Evolutionary conservation across 2,888 invertebrate genomes (phyloP).

Genomic region (Epirrita christyi): DNA sequence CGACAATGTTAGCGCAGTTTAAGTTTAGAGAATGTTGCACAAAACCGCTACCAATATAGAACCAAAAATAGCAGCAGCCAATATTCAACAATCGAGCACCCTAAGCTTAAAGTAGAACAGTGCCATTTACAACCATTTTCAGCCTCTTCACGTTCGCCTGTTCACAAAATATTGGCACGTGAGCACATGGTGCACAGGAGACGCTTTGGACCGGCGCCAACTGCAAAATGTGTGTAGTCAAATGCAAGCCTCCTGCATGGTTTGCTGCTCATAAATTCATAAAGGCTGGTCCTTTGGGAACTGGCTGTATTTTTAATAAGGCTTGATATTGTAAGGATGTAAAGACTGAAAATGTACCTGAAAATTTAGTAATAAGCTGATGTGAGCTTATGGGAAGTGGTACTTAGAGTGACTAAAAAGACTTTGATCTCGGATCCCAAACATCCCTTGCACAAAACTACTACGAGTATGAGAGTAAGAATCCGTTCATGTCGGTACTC

Average conservation of each 20-base stretch:
- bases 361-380: too few relatives aligned
- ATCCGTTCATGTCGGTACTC: too few relatives aligned
- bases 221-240: slow-evolving; percentile 25
- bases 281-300: slow-evolving; percentile 8
- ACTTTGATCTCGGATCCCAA: too few relatives aligned
- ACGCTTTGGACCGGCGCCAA: slow-evolving; percentile 25
- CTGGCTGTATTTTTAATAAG: slow-evolving; percentile 14
- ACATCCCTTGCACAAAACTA: too few relatives aligned
- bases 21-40: too few relatives aligned
- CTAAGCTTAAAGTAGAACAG: slow-evolving; percentile 12
- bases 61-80: background rate
- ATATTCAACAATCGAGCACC: background rate
- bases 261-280: slow-evolving; percentile 14
- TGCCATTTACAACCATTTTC: slow-evolving; percentile 23
- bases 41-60: too few relatives aligned
- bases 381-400: too few relatives aligned
- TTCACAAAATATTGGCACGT: slow-evolving; percentile 26
- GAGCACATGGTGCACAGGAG: background rate
- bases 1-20: too few relatives aligned
- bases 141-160: slow-evolving; percentile 24
- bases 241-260: slow-evolving; percentile 18
- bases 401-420: too few relatives aligned
- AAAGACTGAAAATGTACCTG: too few relatives aligned
- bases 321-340: background rate
- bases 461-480: too few relatives aligned